Conservation (phyloP, 2,113 vertebrate species). For the Ranitomeya variabilis region DNA sequence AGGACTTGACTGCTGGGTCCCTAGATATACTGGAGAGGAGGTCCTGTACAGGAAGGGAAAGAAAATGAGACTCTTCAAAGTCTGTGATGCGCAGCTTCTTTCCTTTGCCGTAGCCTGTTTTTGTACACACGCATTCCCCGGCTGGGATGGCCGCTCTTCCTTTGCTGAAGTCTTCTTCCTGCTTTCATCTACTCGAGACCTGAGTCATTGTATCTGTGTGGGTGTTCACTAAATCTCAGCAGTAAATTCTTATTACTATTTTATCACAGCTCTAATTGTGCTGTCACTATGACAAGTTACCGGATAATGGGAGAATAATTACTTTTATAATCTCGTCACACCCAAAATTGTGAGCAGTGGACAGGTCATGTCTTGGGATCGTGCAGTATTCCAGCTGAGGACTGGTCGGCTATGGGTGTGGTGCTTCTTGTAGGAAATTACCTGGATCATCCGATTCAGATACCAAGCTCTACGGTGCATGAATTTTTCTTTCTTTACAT, state of each 20-base stretch:
- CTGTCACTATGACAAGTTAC: neutral
- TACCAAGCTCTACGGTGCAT: neutral
- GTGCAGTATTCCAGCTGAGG: neutral
- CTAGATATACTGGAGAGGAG: conserved; percentile 1
- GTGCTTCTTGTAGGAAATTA: neutral
- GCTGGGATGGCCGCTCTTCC: conserved; percentile 37
- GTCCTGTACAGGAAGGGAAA: neutral
- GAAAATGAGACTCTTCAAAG: conserved; percentile 34
- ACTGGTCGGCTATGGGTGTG: neutral
- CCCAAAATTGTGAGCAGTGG: neutral
- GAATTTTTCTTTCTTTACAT: neutral
- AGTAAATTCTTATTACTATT: neutral
- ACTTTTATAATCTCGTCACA: neutral
- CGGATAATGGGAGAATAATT: neutral
- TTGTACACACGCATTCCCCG: conserved; percentile 7
- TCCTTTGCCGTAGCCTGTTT: conserved; percentile 17
- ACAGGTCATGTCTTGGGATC: neutral
- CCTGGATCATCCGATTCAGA: neutral
- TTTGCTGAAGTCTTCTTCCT: conserved; percentile 45
- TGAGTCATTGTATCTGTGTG: neutral
- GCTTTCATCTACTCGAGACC: neutral
- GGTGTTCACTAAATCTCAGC: neutral
- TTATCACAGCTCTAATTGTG: neutral
- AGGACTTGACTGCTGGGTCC: conserved; percentile 24
- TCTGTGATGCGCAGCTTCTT: neutral